phyloP scores from a whole-genome alignment of 2,113 vertebrate species.

The Crotalus tigris region DNA sequence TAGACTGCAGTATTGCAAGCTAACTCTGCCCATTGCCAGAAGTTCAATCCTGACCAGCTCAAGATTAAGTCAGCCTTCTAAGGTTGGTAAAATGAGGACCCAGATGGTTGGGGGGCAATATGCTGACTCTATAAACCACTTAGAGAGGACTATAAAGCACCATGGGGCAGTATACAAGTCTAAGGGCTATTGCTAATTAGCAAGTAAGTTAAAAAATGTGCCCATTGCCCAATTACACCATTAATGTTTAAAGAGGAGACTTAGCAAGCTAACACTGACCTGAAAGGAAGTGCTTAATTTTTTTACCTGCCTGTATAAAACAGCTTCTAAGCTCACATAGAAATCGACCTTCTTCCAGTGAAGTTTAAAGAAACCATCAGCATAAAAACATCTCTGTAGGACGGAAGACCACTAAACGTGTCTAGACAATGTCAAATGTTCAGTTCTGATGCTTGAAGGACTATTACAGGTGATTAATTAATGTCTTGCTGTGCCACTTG shows the following conservation, averaged over 20 bases:
- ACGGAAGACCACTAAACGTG: not conserved
- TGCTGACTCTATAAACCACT: not conserved
- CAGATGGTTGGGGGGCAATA: not conserved
- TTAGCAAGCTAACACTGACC: not conserved
- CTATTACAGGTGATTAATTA: not conserved
- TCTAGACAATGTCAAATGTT: not conserved
- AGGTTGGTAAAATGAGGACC: not conserved
- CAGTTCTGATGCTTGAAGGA: not conserved
- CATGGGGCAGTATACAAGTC: not conserved
- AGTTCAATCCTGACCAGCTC: not conserved
- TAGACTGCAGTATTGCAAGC: not conserved
- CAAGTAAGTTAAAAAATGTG: slow-evolving; percentile 10
- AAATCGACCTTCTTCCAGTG: not conserved
- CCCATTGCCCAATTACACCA: slow-evolving; percentile 7
- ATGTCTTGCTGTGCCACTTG: not conserved
- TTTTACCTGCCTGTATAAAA: not conserved
- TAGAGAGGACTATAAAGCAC: not conserved
- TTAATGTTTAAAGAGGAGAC: not conserved
- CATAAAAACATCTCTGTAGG: not conserved
- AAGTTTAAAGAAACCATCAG: not conserved
- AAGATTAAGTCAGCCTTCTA: not conserved
- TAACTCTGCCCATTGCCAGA: not conserved
- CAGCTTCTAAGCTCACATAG: not conserved
- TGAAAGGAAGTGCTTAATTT: not conserved
- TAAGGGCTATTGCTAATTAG: not conserved